Base-by-base conservation (phyloP, 2,113 vertebrate species). In the Poecile atricapillus region DNA sequence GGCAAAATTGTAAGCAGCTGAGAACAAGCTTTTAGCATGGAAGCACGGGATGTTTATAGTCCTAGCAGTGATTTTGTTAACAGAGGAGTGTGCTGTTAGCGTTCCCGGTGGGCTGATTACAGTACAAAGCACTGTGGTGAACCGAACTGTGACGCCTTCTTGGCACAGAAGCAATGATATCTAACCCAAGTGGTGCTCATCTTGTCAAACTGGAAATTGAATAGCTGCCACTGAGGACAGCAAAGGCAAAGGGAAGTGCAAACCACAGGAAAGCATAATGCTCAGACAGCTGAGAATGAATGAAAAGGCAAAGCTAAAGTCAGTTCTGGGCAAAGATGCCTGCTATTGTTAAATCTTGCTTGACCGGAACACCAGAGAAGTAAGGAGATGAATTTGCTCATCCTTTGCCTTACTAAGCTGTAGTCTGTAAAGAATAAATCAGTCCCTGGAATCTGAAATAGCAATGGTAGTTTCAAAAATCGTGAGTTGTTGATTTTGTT, bases 341-440 rank as follows among this genome's bases (percentile, higher is more conserved):
- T 35, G 24, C 44, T 70, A 46, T 46, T 77, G 65, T 33, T 37
- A 69, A 37, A 49, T 14, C 28, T 53, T 58, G 67, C 59, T 76
- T 53, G 25, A 79, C 14, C 0, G 0, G 22, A 65, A 49, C 15
- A 58, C 3, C 20, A 67, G 68, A 41, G 5, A 52, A 65, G 30
- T 20, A 39, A 68, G 25, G 23, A 88, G 17, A 17, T 89, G 41
- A 73, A 90, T 60, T 5, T 90, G n/a, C 24, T 50, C 22, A 60
- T 60, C 9, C 33, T 73, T 80, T 52, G 24, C 49, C 46, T 80
- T 19, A 16, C 28, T 50, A 62, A 74, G 2, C 9, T 69, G 25
- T 39, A 81, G 31, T 11, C 31, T 60, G 10, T 37, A 75, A 58
- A 80, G 63, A 87, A 62, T 15, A 77, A 41, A 52, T 39, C 52